Evolutionary conservation across 2,797 vertebrate genomes (phyloP).

Genomic region (Ptychadena robeensis): DNA sequence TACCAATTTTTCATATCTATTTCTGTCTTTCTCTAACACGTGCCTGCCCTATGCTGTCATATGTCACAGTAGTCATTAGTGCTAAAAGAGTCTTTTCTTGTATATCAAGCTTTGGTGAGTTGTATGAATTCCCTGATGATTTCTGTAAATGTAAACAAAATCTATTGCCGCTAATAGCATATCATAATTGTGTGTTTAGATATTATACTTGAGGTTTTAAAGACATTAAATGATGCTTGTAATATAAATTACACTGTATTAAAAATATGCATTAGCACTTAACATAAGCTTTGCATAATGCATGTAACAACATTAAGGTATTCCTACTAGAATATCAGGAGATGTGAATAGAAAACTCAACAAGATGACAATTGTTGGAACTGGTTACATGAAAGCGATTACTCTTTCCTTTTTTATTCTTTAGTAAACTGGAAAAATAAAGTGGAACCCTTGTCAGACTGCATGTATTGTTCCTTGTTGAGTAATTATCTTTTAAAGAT

Average conservation of each 20-base stretch:
- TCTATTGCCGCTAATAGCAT: slow-evolving; percentile 9
- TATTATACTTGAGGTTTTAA: neutral
- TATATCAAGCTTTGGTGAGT: slow-evolving; percentile 1
- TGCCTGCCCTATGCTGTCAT: neutral
- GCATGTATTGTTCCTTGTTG: too few relatives aligned
- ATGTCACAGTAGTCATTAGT: neutral
- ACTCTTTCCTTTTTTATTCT: neutral
- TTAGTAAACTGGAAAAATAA: neutral
- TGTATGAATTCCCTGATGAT: slow-evolving; percentile 25
- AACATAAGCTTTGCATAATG: slow-evolving; percentile 1
- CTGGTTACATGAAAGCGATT: neutral
- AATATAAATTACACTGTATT: slow-evolving; percentile 21
- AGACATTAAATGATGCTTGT: slow-evolving; percentile 17
- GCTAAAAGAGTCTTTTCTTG: neutral
- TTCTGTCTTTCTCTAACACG: neutral
- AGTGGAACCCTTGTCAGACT: too few relatives aligned
- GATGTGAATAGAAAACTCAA: neutral
- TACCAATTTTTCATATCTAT: too few relatives aligned
- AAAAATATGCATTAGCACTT: slow-evolving; percentile 1
- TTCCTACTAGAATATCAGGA: neutral
- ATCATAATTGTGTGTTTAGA: slow-evolving; percentile 22
- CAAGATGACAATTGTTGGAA: neutral
- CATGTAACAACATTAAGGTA: neutral
- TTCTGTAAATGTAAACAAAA: slow-evolving; percentile 26
- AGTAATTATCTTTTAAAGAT: too few relatives aligned